Conservation (phyloP, 92 coral and sea anemone genomes). For the Montipora capitata region DNA sequence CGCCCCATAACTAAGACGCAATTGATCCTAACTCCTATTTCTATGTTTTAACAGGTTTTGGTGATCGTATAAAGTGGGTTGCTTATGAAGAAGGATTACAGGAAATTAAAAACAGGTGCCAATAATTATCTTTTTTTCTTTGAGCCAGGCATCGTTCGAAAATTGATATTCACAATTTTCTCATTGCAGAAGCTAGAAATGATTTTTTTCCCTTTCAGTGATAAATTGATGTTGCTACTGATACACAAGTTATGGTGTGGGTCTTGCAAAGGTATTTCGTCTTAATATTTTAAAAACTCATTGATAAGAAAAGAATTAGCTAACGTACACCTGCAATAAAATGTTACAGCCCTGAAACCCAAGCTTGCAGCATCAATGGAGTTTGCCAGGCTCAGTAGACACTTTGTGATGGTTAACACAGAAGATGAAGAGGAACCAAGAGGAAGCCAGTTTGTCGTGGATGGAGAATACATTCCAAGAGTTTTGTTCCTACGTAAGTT, state of each 20-base stretch:
- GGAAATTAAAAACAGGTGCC: conserved; percentile 75
- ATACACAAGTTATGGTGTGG: conserved; percentile 94
- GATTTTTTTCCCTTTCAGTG: conserved; percentile 33
- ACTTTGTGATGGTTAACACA: conserved; percentile 96
- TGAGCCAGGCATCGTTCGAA: too few relatives aligned
- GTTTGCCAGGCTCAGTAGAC: conserved; percentile 82
- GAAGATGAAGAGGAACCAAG: conserved; percentile 97
- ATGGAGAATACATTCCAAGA: conserved; percentile 94
- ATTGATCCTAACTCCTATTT: too few relatives aligned
- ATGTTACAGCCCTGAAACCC: conserved; percentile 84
- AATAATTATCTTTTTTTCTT: background rate
- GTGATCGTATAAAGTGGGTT: conserved; percentile 81
- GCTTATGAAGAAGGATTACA: conserved; percentile 75
- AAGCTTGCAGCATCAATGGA: conserved; percentile 88
- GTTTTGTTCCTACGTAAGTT: conserved; percentile 89
- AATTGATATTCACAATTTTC: background rate
- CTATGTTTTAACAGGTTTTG: conserved; percentile 72
- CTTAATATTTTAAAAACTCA: background rate
- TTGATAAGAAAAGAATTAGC: background rate
- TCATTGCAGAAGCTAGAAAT: background rate
- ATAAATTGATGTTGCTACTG: conserved; percentile 81
- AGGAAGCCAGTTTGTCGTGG: conserved; percentile 93
- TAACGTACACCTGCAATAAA: too few relatives aligned
- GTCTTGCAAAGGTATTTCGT: conserved; percentile 81
- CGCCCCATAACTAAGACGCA: background rate